Conservation (phyloP, 1,140 invertebrate species). For the Aphis gossypii region DNA sequence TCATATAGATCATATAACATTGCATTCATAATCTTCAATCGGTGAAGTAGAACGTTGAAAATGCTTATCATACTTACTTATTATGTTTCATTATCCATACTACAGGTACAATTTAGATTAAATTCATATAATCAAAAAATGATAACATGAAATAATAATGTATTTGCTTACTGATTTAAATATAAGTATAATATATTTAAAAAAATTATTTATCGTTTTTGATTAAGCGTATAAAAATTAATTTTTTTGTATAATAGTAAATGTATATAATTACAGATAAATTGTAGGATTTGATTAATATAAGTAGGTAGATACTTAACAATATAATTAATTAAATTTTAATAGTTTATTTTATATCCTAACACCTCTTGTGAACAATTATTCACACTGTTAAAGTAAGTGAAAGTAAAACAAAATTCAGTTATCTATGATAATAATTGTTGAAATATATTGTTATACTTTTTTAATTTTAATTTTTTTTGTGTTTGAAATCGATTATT, state of each 20-base stretch:
- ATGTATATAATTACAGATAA: neutral
- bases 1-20: neutral
- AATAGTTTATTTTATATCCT: neutral
- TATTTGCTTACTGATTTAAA: neutral
- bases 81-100: neutral
- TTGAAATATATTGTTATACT: too few relatives aligned
- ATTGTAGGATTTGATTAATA: neutral
- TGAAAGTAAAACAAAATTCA: neutral
- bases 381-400: too few relatives aligned
- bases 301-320: neutral
- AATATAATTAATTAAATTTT: neutral
- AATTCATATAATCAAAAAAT: neutral
- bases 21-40: neutral
- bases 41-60: neutral
- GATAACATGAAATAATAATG: neutral
- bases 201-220: neutral
- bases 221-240: neutral
- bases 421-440: neutral
- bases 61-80: neutral
- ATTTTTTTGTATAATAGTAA: neutral
- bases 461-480: neutral
- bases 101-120: neutral
- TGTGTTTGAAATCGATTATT: neutral
- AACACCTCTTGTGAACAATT: too few relatives aligned
- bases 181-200: neutral